Conservation (phyloP, 2,797 vertebrate species). For the Diplodus sargus region DNA sequence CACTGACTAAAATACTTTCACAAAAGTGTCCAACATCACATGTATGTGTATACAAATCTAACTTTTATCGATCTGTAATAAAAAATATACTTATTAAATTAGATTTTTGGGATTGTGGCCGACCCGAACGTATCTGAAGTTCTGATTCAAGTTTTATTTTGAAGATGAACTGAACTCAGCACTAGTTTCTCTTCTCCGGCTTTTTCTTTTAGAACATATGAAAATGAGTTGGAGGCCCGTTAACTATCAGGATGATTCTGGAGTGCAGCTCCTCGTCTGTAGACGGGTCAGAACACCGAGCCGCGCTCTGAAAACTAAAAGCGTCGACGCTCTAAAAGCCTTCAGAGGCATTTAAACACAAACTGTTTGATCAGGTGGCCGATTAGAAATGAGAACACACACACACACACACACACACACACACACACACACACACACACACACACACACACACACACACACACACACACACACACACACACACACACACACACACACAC, state of each 20-base stretch:
- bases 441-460: conserved; percentile 21
- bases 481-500: conserved; percentile 35
- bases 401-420: neutral
- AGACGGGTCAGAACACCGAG: neutral
- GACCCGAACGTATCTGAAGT: too few species aligned
- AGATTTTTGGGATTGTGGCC: too few species aligned
- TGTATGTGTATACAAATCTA: too few species aligned
- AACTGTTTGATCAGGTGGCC: conserved; percentile 69
- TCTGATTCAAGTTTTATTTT: too few species aligned
- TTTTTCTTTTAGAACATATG: neutral
- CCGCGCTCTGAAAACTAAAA: neutral
- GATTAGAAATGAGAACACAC: conserved; percentile 33
- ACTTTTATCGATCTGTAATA: too few species aligned
- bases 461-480: neutral
- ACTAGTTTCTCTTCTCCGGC: too few species aligned
- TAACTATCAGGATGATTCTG: neutral
- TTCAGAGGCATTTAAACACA: conserved; percentile 24
- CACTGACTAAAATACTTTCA: too few species aligned
- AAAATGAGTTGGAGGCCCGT: neutral
- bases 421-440: conserved; percentile 35
- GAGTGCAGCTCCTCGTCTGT: neutral
- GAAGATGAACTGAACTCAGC: too few species aligned
- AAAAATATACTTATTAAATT: too few species aligned
- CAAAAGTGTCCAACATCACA: too few species aligned
- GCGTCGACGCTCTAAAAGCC: conserved; percentile 16